phyloP scores from a whole-genome alignment of 2,113 vertebrate species.

The Oreochromis aureus region DNA sequence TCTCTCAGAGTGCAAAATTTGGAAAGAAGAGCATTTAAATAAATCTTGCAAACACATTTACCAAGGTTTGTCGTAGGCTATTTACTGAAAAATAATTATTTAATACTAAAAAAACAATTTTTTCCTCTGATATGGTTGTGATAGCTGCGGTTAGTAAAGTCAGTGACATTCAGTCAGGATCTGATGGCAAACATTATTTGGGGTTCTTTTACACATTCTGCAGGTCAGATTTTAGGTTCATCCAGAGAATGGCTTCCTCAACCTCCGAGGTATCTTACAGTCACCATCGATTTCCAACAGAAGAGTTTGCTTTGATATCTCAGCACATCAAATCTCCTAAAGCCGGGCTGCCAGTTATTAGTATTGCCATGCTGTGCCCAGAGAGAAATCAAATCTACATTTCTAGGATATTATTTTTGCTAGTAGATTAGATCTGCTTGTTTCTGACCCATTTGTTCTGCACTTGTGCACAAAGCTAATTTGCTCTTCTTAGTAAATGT shows the following conservation, averaged over 20 bases:
- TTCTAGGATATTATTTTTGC: neutral
- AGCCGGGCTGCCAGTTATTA: neutral
- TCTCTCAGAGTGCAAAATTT: neutral
- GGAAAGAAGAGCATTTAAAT: neutral
- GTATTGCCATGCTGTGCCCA: neutral
- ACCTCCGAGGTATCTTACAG: neutral
- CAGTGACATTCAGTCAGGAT: neutral
- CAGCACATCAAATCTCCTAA: neutral
- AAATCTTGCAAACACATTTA: neutral
- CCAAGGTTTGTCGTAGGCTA: neutral
- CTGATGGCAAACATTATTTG: neutral
- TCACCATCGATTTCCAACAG: neutral
- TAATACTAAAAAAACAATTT: neutral
- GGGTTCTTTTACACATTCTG: neutral
- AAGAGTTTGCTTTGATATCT: neutral
- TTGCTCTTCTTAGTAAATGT: neutral
- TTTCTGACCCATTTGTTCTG: neutral
- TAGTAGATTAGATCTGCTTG: neutral
- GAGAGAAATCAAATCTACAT: neutral
- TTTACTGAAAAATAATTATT: neutral
- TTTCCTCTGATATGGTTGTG: neutral
- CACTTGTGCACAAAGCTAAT: neutral
- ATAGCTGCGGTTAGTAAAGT: neutral
- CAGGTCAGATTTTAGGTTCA: neutral
- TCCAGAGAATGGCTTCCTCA: neutral